Conservation (phyloP, 2,888 invertebrate species). For the Lissonota sp. region DNA sequence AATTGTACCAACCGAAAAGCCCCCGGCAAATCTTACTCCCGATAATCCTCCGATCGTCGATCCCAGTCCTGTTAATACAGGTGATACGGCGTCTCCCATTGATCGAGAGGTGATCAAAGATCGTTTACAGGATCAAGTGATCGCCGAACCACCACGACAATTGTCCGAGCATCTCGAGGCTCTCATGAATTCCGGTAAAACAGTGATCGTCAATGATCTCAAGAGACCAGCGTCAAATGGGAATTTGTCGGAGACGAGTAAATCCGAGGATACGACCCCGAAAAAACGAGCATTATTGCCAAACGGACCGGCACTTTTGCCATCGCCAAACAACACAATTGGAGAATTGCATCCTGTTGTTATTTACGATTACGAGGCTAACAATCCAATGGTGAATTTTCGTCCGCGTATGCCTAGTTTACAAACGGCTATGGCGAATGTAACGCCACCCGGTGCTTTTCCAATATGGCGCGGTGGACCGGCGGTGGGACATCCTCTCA, state of each 20-base stretch:
- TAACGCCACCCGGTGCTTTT: conserved; percentile 70
- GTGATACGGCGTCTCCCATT: conserved; percentile 10
- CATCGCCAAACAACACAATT: conserved; percentile 15
- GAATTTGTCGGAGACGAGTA: conserved; percentile 67
- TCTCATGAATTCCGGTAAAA: conserved; percentile 71
- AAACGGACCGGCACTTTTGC: conserved; percentile 72
- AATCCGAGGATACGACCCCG: conserved; percentile 63
- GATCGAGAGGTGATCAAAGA: conserved; percentile 54
- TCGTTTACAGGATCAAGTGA: conserved; percentile 47
- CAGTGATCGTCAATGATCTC: conserved; percentile 67
- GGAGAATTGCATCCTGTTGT: conserved; percentile 70
- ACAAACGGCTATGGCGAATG: conserved; percentile 64
- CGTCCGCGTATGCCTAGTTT: conserved; percentile 54
- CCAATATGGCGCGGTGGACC: conserved; percentile 82
- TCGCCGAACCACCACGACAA: conserved; percentile 72
- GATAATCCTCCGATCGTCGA: conserved; percentile 18
- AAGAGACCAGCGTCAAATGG: conserved; percentile 75
- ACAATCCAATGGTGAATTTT: conserved; percentile 52
- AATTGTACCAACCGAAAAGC: neutral
- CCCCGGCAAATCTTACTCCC: no score
- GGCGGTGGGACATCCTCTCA: conserved; percentile 70
- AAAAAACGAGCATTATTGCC: conserved; percentile 71
- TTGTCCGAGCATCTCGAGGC: conserved; percentile 77
- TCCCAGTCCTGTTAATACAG: neutral
- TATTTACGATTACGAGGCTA: conserved; percentile 74